Conservation (phyloP, 2,113 vertebrate species). For the Onychostruthus taczanowskii region DNA sequence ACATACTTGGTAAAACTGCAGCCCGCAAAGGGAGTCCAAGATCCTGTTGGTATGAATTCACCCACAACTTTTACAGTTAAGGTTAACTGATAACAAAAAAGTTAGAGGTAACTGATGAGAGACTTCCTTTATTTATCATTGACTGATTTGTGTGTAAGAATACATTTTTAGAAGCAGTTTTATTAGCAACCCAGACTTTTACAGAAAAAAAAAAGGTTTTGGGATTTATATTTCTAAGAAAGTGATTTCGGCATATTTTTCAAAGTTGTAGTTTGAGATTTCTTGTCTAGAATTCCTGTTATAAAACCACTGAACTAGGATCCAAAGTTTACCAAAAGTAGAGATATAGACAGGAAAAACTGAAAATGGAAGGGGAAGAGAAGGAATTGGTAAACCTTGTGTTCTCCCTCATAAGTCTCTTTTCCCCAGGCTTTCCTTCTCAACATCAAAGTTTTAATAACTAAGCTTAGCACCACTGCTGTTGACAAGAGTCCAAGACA, state of each 20-base stretch:
- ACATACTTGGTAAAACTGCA: not conserved
- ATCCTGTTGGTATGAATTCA: not conserved
- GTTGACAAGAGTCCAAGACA: conserved; percentile 27
- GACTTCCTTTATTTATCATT: not conserved
- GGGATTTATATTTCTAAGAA: not conserved
- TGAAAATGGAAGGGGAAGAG: not conserved
- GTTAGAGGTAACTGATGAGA: not conserved
- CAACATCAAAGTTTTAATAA: conserved; percentile 23
- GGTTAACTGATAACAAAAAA: not conserved
- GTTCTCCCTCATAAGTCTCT: not conserved
- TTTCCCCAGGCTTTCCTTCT: not conserved
- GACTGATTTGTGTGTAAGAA: not conserved
- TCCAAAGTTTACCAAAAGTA: not conserved
- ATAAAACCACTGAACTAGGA: not conserved
- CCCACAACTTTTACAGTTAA: not conserved
- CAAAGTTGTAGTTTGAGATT: not conserved
- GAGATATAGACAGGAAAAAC: not conserved
- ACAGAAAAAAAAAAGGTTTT: not conserved
- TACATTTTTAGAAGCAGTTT: not conserved
- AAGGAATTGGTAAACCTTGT: not conserved
- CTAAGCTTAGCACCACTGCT: not conserved
- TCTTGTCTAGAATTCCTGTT: not conserved
- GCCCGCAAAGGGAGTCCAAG: not conserved
- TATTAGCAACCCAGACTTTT: not conserved
- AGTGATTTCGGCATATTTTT: not conserved